Conservation (phyloP, 2,888 invertebrate species). For the Magallana nippona region DNA sequence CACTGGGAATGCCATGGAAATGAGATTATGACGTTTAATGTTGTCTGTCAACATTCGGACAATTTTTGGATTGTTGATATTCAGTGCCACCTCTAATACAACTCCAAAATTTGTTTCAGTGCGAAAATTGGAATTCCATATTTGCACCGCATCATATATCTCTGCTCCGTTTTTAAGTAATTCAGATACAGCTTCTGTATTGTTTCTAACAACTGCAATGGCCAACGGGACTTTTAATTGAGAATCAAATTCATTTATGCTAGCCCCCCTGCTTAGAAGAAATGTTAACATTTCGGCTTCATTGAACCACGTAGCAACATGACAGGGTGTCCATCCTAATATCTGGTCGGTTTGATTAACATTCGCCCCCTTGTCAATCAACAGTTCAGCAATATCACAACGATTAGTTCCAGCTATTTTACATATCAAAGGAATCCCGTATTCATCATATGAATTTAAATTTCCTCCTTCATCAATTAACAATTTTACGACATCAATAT, state of each 20-base stretch:
- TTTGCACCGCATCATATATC: background rate
- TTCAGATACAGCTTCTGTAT: background rate
- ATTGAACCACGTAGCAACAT: no score
- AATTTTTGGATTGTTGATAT: background rate
- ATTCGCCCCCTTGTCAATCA: background rate
- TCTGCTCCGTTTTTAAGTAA: background rate
- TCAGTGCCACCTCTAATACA: background rate
- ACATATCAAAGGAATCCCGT: background rate
- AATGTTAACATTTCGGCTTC: no score
- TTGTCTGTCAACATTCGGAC: background rate
- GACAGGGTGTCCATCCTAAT: no score
- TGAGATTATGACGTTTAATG: background rate
- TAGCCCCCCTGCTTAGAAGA: no score
- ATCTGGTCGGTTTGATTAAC: background rate
- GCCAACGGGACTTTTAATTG: no score
- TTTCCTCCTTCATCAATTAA: no score
- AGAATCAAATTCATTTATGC: no score
- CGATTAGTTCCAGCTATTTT: background rate
- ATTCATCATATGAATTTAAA: background rate
- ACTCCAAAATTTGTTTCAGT: no score
- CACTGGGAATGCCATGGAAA: background rate
- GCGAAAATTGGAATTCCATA: background rate
- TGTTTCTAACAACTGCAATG: background rate
- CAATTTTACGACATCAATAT: no score
- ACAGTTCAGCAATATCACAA: background rate